phyloP scores from a whole-genome alignment of 2,797 vertebrate genomes.

The Hypotaenidia philippensis region DNA sequence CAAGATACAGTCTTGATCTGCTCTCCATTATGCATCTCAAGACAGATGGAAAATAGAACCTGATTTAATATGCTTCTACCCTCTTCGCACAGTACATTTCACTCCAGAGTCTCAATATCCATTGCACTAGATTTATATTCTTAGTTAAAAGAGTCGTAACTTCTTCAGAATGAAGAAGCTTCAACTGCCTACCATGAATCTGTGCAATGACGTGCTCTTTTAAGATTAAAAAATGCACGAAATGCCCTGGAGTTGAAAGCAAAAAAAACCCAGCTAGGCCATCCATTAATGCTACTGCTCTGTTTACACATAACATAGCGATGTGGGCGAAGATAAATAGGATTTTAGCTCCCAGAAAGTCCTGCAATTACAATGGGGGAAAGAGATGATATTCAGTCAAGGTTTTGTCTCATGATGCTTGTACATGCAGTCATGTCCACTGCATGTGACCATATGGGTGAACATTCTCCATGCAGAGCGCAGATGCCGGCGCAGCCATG shows the following conservation, averaged over 20 bases:
- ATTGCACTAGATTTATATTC: neutral
- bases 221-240: neutral
- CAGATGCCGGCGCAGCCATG: neutral
- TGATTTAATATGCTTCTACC: neutral
- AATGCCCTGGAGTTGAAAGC: neutral
- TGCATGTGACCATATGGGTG: neutral
- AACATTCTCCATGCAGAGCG: fast-evolving
- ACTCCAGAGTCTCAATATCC: neutral
- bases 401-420: neutral
- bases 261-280: neutral
- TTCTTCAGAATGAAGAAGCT: neutral
- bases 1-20: neutral
- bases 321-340: neutral
- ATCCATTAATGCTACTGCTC: neutral
- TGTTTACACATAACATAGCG: neutral
- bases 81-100: slow-evolving; percentile 7
- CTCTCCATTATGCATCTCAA: neutral
- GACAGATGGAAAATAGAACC: neutral
- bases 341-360: neutral
- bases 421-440: neutral
- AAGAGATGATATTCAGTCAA: neutral
- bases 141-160: neutral
- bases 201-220: neutral
- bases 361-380: neutral
- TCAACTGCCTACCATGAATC: neutral